A percentile compares a stretch with the other conserved stretches of the same genome.
Conservation (phyloP, 2,888 invertebrate genomes). For the Hyppa rectilinea region DNA sequence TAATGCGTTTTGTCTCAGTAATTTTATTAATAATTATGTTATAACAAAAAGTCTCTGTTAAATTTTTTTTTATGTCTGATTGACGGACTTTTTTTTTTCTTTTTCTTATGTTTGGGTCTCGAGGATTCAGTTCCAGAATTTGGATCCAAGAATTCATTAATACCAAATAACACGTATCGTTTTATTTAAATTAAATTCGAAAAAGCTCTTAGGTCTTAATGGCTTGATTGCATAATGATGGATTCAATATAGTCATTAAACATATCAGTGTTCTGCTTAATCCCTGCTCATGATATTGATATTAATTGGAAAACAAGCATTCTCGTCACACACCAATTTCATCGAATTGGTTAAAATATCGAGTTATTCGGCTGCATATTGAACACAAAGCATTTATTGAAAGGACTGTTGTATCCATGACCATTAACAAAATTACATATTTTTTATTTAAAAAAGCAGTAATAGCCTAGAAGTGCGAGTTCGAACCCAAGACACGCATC, state of each 20-base stretch:
- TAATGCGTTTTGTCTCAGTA: too few relatives aligned
- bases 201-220: conserved; percentile 12
- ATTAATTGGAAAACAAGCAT: conserved; percentile 38
- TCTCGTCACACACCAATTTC: not conserved
- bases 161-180: not conserved
- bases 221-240: not conserved
- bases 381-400: conserved; percentile 1
- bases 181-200: not conserved
- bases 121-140: not conserved
- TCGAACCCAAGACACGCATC: too few relatives aligned
- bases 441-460: too few relatives aligned
- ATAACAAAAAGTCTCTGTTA: too few relatives aligned
- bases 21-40: too few relatives aligned
- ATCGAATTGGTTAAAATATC: conserved; percentile 11
- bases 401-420: too few relatives aligned
- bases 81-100: too few relatives aligned
- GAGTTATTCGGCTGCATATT: not conserved
- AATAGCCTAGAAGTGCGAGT: too few relatives aligned
- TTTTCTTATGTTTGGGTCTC: too few relatives aligned
- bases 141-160: not conserved
- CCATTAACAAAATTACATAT: too few relatives aligned
- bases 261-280: conserved; percentile 19
- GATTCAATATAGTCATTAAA: conserved; percentile 22
- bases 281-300: conserved; percentile 23
- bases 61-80: too few relatives aligned